Evolutionary conservation across 2,797 vertebrate genomes (phyloP).

Genomic region (Spea hammondii): DNA sequence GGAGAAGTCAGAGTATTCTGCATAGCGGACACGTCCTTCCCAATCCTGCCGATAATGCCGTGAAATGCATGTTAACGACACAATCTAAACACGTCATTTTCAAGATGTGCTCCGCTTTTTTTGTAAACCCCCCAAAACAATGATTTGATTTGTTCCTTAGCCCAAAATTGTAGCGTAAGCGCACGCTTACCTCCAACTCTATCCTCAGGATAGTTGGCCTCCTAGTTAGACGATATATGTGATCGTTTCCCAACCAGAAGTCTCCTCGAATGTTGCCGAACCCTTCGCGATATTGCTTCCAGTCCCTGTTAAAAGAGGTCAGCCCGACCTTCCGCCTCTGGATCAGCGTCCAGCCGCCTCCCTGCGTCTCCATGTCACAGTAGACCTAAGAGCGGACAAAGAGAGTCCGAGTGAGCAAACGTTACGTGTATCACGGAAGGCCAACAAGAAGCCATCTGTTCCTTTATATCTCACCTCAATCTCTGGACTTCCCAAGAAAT

Average conservation of each 20-base stretch:
- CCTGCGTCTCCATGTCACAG: conserved; percentile 93
- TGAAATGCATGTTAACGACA: neutral
- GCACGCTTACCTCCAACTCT: conserved; percentile 82
- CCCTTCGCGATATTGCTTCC: conserved; percentile 91
- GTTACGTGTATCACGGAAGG: too few species aligned
- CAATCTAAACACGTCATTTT: neutral
- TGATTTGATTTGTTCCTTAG: neutral
- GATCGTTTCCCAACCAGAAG: conserved; percentile 96
- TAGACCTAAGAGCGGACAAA: conserved; percentile 72
- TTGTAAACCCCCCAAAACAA: too few species aligned
- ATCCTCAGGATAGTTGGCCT: conserved; percentile 85
- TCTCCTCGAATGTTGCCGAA: conserved; percentile 92
- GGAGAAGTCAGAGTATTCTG: conserved; percentile 84
- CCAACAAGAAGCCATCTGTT: neutral
- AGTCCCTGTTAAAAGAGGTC: conserved; percentile 87
- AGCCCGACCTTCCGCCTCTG: conserved; percentile 91
- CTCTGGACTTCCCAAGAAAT: conserved; percentile 89
- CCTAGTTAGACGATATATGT: conserved; percentile 87
- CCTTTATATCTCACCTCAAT: conserved; percentile 73
- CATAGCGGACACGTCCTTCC: conserved; percentile 80
- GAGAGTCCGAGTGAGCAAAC: too few species aligned
- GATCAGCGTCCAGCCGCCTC: conserved; percentile 94
- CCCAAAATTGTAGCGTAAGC: neutral
- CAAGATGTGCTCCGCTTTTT: neutral
- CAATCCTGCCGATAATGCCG: conserved; percentile 77